Conservation (phyloP, 2,113 vertebrate genomes). For the Melospiza melodia region DNA sequence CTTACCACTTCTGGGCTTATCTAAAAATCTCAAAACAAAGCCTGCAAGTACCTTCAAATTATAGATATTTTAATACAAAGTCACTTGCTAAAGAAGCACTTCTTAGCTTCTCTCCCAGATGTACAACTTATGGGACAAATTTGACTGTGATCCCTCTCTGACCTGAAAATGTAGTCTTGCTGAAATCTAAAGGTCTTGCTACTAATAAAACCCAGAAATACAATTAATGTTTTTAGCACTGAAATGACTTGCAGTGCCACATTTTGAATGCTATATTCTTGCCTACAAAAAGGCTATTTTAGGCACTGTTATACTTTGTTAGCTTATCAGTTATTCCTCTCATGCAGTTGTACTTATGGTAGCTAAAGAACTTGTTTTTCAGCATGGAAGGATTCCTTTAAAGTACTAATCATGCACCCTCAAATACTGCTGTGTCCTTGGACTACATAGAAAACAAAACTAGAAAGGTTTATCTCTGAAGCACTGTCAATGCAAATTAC, state of each 20-base stretch:
- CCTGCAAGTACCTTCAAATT: not conserved
- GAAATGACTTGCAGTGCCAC: not conserved
- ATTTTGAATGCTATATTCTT: not conserved
- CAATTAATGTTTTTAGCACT: not conserved
- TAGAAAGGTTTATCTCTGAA: not conserved
- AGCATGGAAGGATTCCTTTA: not conserved
- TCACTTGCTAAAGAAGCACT: not conserved
- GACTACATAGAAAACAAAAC: not conserved
- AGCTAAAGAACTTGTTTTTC: not conserved
- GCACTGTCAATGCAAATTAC: not conserved
- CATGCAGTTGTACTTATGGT: not conserved
- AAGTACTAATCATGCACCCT: not conserved
- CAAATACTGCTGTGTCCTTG: not conserved
- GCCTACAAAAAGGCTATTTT: not conserved
- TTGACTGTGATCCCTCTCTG: not conserved
- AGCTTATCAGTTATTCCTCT: not conserved
- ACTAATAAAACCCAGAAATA: not conserved
- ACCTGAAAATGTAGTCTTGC: not conserved
- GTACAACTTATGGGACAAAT: not conserved
- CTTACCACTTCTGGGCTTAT: not conserved
- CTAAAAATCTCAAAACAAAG: slow-evolving; percentile 13
- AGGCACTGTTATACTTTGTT: not conserved
- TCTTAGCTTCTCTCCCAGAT: not conserved
- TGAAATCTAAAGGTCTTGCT: not conserved
- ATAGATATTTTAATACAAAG: not conserved